Conservation (phyloP, 1,140 invertebrate species). For the Fopius arisanus region DNA sequence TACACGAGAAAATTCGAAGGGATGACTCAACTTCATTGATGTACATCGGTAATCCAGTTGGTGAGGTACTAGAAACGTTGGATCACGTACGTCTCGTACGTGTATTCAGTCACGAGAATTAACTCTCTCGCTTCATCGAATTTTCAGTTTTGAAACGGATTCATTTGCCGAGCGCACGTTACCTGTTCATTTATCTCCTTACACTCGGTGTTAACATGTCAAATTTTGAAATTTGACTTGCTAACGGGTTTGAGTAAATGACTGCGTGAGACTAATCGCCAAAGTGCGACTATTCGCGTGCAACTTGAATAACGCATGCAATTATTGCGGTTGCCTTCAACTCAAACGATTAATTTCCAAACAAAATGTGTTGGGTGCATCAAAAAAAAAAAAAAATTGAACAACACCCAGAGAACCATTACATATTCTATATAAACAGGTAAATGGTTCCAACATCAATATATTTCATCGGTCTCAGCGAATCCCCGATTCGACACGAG, state of each 20-base stretch:
- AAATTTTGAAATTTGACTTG: conserved; percentile 1
- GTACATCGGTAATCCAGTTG: neutral
- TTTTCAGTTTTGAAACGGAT: neutral
- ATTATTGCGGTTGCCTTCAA: neutral
- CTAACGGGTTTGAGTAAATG: neutral
- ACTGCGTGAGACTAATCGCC: neutral
- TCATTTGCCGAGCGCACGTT: neutral
- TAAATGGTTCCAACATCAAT: too few species aligned
- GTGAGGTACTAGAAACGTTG: neutral
- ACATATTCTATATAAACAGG: too few species aligned
- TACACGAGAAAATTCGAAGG: neutral
- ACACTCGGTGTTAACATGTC: neutral
- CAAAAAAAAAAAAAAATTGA: neutral
- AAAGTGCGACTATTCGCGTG: neutral
- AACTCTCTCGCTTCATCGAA: neutral
- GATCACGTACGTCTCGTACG: neutral
- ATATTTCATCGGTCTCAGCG: too few species aligned
- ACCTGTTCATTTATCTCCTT: neutral
- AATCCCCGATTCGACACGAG: neutral
- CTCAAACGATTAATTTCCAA: neutral
- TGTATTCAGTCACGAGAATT: neutral
- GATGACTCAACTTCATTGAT: neutral
- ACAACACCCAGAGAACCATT: too few species aligned
- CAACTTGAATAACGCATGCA: neutral
- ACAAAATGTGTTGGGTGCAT: too few species aligned